Evolutionary conservation across 1,140 invertebrate genomes (phyloP), one percentile per base, ranked within the genome.

Genomic region (Hormaphis cornu): DNA sequence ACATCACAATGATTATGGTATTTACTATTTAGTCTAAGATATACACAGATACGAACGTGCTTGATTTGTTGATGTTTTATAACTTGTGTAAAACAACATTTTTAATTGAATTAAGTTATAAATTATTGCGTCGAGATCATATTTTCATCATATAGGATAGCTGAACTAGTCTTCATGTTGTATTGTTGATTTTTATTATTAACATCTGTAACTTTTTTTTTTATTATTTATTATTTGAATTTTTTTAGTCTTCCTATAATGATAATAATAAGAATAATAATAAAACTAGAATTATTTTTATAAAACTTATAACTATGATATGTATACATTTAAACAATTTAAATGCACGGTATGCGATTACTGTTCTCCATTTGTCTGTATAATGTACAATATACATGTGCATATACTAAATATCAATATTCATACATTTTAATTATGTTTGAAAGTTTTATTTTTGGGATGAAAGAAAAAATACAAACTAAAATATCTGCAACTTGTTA

Each of bases 361-460:
- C 61, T 66, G 61, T 66, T 66, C 26, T 66, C 28, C 44, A 66
- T 66, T 58, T 48, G 26, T 63, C 37, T 63, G 44, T 63, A 20
- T 54, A 22, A 37, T 59, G 24, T 44, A 63, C 37, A 33, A 35
- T 35, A 58, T 58, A 58, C 33, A 48, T 35, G 28, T 66, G 61
- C n/a, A n/a, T n/a, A n/a, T n/a, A n/a, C n/a, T 66, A 48, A 33
- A 48, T 50, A 66, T 20, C 50, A 33, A 63, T 63, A 63, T 63
- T 14, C 30, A 18, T 20, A 58, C n/a, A 58, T 24, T 18, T 58
- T 30, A 58, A 56, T 56, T 37, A 16, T 56, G 33, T 35, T 56
- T 33, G 35, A 22, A 56, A 40, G n/a, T 58, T 58, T 37, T 58
- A 58, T 58, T 24, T 58, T 58, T 40, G 33, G 22, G 14, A 40